Evolutionary conservation across 2,113 vertebrate species (phyloP).

Genomic region (Climacteris rufus): DNA sequence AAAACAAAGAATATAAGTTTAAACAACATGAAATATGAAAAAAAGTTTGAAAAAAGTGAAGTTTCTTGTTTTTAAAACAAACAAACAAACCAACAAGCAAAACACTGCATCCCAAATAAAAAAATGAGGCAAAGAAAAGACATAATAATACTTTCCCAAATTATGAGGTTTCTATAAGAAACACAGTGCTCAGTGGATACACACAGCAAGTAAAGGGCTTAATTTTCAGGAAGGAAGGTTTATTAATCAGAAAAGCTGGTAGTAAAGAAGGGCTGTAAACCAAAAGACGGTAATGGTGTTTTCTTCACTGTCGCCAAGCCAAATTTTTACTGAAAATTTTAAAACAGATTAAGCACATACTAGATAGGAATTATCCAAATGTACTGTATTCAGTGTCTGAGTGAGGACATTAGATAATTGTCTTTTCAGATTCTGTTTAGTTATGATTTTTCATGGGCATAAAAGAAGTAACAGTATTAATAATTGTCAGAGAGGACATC

Average conservation of each 20-base stretch:
- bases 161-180: not conserved
- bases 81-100: too few species aligned
- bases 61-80: not conserved
- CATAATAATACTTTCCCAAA: not conserved
- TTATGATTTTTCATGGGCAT: not conserved
- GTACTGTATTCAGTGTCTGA: not conserved
- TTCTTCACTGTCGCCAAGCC: not conserved
- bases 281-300: not conserved
- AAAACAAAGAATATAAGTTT: not conserved
- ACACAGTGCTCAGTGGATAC: not conserved
- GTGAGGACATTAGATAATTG: not conserved
- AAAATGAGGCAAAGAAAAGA: not conserved
- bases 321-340: not conserved
- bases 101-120: not conserved
- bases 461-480: not conserved
- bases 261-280: not conserved
- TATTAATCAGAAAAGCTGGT: not conserved
- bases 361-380: not conserved
- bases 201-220: not conserved
- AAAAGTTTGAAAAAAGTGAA: not conserved
- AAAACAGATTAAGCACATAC: not conserved
- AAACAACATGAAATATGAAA: not conserved
- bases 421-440: not conserved
- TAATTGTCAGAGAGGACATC: not conserved
- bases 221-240: not conserved